Percentiles rank a stretch among this genome's conserved stretches.
Evolutionary conservation across 2,797 vertebrate species (phyloP).

Genomic region (Manis pentadactyla): DNA sequence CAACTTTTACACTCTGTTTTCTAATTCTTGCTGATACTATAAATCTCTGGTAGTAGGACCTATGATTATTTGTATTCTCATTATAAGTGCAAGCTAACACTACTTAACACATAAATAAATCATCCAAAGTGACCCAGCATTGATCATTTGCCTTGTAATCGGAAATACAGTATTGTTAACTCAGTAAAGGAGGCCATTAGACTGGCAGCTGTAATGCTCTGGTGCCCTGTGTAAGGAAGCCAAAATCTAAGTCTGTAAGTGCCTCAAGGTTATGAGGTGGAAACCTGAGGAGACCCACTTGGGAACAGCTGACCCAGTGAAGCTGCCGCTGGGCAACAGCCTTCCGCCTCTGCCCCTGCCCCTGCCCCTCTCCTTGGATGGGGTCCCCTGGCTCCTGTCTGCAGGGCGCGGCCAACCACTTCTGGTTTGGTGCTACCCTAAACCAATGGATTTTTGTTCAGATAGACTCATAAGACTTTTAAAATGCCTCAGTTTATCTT

Average conservation of each 20-base stretch:
- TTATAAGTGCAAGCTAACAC: too few species aligned
- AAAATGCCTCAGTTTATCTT: neutral
- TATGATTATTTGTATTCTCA: neutral
- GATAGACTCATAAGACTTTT: neutral
- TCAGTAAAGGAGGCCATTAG: neutral
- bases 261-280: neutral
- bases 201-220: accelerated
- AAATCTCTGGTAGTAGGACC: too few species aligned
- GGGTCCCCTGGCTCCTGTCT: neutral
- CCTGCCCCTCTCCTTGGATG: accelerated
- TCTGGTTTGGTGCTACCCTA: neutral
- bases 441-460: neutral
- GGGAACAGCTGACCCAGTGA: too few species aligned
- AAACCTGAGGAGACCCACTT: neutral
- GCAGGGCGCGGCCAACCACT: neutral
- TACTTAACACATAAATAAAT: accelerated
- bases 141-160: neutral
- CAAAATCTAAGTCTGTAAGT: neutral
- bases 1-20: neutral
- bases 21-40: neutral
- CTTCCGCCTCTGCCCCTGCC: too few species aligned
- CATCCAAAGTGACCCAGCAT: neutral
- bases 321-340: neutral
- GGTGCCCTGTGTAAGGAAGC: neutral
- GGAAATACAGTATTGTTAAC: neutral